Percentiles rank a stretch among this genome's conserved stretches.
These are phyloP conservation scores for Tethea ocularis DNA, from an alignment of 2,888 invertebrate genomes.

Conservation along the genomic window DNA sequence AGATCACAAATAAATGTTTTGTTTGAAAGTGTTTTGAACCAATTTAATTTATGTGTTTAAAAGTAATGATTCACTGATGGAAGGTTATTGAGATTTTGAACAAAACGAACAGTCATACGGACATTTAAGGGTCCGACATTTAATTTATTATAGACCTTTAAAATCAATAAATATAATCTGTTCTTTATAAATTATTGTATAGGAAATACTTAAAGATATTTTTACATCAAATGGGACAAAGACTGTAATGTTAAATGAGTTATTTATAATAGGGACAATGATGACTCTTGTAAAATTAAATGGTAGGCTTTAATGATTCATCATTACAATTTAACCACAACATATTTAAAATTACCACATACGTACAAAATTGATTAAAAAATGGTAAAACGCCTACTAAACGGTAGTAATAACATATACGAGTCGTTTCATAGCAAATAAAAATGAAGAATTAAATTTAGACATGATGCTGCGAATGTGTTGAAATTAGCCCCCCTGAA, in stretches of 20 bases:
- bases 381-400: too few species aligned
- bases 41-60: conserved; percentile 1
- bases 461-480: too few species aligned
- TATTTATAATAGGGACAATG: not conserved
- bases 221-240: not conserved
- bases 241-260: too few species aligned
- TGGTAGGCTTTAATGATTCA: not conserved
- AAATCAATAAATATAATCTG: not conserved
- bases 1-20: not conserved
- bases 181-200: not conserved
- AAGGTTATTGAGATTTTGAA: not conserved
- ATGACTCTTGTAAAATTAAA: not conserved
- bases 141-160: not conserved
- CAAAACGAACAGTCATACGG: not conserved
- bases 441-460: too few species aligned
- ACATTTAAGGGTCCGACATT: not conserved
- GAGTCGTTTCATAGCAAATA: too few species aligned
- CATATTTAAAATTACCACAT: not conserved
- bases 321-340: not conserved
- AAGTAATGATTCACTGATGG: not conserved
- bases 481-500: too few species aligned
- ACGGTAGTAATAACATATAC: too few species aligned
- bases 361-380: too few species aligned
- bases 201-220: not conserved
- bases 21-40: not conserved